Base-by-base conservation (phyloP, 2,113 vertebrate species). In the Hemiprocne comata region DNA sequence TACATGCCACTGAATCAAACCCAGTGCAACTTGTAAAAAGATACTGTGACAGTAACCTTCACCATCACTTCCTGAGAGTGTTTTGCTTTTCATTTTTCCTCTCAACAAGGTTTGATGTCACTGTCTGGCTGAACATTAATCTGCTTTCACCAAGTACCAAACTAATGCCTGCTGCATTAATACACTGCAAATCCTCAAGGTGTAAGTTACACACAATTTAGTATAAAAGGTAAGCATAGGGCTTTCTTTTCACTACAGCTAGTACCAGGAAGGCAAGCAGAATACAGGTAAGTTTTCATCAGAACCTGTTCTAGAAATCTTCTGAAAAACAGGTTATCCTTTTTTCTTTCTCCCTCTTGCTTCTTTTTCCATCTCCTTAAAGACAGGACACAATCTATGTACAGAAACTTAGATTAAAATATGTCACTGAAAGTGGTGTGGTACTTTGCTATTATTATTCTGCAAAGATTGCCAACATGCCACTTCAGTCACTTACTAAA, bases 181-280 rank as follows among this genome's bases (percentile, higher is more conserved):
- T 97, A 91, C 97, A 81, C 85, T 76, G 61, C 77, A 98, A 98
- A 98, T 98, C 97, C 97, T 92, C 85, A 72, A 92, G 94, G 97
- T 98, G 71, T 98, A 95, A 81, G 62, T 95, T 97, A 94, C 97
- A 90, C 93, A 91, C 6, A 1, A 54, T 93, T 95, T 81, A 96
- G 92, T 98, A 98, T 98, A 98, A 98, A 98, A 98, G 97, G 94
- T 24, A 73, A 93, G 71, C 67, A 57, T 2, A 69, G 57, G 74
- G 81, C 61, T 91, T 69, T 38, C 85, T 10, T 86, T 93, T 72
- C 71, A 85, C 82, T 89, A 88, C 85, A 96, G 94, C 85, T 94
- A n/a, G 51, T 85, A 36, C 71, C 34, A 81, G 83, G 77, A 93
- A 90, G 75, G 51, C 81, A 82, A 93, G 64, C 2, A 36, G 29